These are phyloP conservation scores for Phymorhynchus buccinoides DNA, from an alignment of 1,140 invertebrate genomes.

Conservation along the genomic window DNA sequence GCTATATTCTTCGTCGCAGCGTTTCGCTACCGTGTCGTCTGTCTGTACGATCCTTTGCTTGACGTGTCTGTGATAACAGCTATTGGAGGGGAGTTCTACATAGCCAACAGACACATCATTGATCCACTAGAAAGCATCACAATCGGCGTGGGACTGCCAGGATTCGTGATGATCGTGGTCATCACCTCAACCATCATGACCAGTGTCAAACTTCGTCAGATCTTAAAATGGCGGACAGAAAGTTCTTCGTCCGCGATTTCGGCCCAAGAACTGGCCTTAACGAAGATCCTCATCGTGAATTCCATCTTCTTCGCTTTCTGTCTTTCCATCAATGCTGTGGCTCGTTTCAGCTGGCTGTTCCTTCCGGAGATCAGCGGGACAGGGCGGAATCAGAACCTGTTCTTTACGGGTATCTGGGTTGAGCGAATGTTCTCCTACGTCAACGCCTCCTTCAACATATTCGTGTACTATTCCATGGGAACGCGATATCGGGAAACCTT, in stretches of 20 bases:
- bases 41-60: too few relatives aligned
- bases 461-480: neutral
- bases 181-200: neutral
- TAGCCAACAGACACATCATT: neutral
- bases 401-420: neutral
- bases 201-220: neutral
- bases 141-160: neutral
- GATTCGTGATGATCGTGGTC: neutral
- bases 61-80: too few relatives aligned
- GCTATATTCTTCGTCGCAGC: too few relatives aligned
- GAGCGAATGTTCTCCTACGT: neutral
- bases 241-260: neutral
- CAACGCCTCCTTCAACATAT: slow-evolving; percentile 5
- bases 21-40: too few relatives aligned
- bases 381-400: neutral
- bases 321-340: neutral
- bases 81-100: too few relatives aligned
- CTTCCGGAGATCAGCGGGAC: neutral
- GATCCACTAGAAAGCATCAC: neutral
- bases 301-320: neutral
- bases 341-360: neutral
- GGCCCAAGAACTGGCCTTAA: neutral
- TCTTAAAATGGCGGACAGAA: neutral
- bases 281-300: neutral
- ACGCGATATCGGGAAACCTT: neutral